These are phyloP conservation scores for Hucho hucho DNA, from an alignment of 2,113 vertebrate species.

Conservation along the genomic window DNA sequence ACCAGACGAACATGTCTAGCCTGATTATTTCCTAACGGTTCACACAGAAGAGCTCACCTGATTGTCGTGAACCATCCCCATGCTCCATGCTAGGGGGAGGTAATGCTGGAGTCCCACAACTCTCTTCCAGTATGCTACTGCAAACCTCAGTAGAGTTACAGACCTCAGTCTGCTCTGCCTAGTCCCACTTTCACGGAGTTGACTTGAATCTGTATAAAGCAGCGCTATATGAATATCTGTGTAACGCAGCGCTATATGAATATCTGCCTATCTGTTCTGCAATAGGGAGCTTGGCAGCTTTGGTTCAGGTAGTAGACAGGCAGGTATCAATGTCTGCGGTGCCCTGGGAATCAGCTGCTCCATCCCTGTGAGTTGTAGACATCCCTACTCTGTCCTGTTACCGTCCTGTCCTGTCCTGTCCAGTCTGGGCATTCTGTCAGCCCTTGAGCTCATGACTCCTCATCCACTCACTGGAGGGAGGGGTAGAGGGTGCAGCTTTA, in stretches of 20 bases:
- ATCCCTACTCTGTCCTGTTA: not conserved
- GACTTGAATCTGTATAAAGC: no score
- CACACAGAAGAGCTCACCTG: not conserved
- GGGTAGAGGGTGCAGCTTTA: not conserved
- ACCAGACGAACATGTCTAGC: no score
- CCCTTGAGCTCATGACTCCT: not conserved
- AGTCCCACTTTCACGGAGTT: no score
- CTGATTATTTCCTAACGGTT: no score
- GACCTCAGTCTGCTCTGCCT: not conserved
- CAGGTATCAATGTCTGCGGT: not conserved
- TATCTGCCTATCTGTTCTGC: not conserved
- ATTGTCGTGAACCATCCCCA: not conserved
- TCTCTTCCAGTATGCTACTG: not conserved
- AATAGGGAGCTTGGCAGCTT: not conserved
- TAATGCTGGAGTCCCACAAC: not conserved
- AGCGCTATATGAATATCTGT: no score
- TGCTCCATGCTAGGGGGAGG: not conserved
- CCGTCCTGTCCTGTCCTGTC: not conserved
- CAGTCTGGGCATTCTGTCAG: not conserved
- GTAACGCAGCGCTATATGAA: not conserved
- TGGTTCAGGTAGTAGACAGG: not conserved
- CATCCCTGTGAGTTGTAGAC: not conserved
- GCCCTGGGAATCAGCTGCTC: no score
- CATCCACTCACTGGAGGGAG: not conserved
- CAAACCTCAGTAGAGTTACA: no score